Conservation (phyloP, 1,140 invertebrate genomes). For the Eulimnadia texana region DNA sequence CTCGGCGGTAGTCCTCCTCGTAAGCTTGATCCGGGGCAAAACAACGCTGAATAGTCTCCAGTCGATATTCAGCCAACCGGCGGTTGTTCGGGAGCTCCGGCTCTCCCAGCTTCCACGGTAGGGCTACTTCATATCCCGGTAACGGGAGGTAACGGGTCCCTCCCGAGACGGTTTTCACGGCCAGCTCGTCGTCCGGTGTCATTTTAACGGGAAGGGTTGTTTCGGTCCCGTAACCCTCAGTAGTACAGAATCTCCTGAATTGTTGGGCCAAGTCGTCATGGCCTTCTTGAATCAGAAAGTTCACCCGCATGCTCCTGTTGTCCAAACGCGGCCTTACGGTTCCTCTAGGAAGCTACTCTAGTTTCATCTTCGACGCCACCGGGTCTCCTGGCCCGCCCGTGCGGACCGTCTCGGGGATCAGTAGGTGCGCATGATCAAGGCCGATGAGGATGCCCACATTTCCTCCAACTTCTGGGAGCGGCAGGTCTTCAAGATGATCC, state of each 20-base stretch:
- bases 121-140: no score
- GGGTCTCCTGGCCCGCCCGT: not conserved
- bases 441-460: conserved; percentile 5
- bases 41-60: no score
- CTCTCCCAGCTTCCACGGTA: no score
- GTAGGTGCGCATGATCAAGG: not conserved
- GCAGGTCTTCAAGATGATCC: conserved; percentile 4
- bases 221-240: not conserved
- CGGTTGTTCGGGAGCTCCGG: no score
- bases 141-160: no score
- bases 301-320: no score
- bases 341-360: no score
- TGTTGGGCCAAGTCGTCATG: not conserved
- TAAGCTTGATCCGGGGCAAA: not conserved
- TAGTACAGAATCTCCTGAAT: not conserved
- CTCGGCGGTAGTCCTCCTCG: not conserved
- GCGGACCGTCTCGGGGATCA: not conserved
- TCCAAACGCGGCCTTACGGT: no score
- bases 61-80: no score
- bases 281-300: not conserved
- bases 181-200: no score
- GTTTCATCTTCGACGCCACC: not conserved
- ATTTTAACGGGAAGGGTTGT: not conserved
- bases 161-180: no score
- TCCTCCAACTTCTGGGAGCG: conserved; percentile 4